Evolutionary conservation across 35 echinoderm and acorn worm species (phyloP).

Genomic region (Heliocidaris tuberculata): DNA sequence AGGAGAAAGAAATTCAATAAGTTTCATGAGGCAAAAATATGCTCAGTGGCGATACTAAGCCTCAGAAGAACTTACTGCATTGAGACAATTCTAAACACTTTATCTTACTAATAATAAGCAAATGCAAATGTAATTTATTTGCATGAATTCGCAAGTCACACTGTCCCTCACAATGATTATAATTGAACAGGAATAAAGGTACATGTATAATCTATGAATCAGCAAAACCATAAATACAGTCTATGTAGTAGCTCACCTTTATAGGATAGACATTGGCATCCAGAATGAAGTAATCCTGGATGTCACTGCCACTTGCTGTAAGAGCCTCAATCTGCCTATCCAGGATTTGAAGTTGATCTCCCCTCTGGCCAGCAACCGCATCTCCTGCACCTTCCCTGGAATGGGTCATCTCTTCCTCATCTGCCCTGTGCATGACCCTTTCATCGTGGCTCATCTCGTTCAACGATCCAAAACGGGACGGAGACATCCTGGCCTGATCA

Average conservation of each 20-base stretch:
- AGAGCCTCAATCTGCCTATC: not conserved
- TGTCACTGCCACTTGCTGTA: not conserved
- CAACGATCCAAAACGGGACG: not conserved
- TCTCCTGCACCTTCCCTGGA: not conserved
- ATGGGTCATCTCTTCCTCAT: not conserved
- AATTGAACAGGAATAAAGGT: not conserved
- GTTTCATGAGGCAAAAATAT: not conserved
- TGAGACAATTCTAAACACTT: too few relatives aligned
- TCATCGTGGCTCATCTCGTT: not conserved
- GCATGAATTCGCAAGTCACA: too few relatives aligned
- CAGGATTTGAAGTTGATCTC: not conserved
- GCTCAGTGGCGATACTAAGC: too few relatives aligned
- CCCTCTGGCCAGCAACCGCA: not conserved
- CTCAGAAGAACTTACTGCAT: too few relatives aligned
- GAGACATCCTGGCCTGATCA: not conserved
- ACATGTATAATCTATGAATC: not conserved
- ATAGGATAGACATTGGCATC: not conserved
- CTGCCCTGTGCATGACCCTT: not conserved
- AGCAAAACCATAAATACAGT: not conserved
- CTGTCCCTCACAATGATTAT: not conserved
- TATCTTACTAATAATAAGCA: too few relatives aligned
- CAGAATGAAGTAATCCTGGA: conserved; percentile 24
- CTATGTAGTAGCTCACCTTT: not conserved
- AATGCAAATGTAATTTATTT: too few relatives aligned
- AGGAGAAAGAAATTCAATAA: not conserved